Evolutionary conservation across 2,113 vertebrate species (phyloP).

Genomic region (Xyrauchen texanus): DNA sequence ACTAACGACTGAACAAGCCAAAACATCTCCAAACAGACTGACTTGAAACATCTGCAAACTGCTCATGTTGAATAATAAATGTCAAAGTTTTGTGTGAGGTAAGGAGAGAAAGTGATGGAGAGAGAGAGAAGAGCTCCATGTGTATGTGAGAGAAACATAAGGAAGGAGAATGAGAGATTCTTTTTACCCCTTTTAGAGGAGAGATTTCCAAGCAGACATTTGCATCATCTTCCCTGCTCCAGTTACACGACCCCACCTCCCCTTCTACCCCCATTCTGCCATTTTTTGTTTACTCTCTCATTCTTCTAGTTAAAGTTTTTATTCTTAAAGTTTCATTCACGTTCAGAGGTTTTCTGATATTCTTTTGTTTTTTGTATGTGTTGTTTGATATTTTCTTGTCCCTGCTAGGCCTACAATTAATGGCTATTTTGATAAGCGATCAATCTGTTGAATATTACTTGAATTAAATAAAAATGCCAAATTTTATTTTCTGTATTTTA

Average conservation of each 20-base stretch:
- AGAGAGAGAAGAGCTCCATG: too few species aligned
- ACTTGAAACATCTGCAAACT: conserved; percentile 22
- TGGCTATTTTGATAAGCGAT: too few species aligned
- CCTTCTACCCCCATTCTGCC: background rate
- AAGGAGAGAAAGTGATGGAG: conserved; percentile 9
- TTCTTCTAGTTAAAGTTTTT: background rate
- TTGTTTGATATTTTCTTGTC: too few species aligned
- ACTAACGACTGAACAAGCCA: background rate
- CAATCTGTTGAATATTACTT: too few species aligned
- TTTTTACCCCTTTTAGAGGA: conserved; percentile 56
- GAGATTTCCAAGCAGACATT: conserved; percentile 57
- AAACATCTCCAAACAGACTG: background rate
- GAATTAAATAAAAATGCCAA: too few species aligned
- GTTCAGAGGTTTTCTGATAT: too few species aligned
- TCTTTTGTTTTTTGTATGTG: too few species aligned
- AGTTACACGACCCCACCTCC: conserved; percentile 33
- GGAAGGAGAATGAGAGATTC: conserved; percentile 17
- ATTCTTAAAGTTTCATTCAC: too few species aligned
- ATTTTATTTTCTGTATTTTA: too few species aligned
- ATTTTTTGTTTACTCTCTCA: conserved; percentile 7
- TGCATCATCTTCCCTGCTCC: conserved; percentile 49
- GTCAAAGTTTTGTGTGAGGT: conserved; percentile 34
- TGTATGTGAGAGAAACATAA: too few species aligned
- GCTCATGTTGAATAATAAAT: conserved; percentile 41
- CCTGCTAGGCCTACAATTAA: too few species aligned